Evolutionary conservation across 2,797 vertebrate species (phyloP).

Genomic region (Coregonus sp.): DNA sequence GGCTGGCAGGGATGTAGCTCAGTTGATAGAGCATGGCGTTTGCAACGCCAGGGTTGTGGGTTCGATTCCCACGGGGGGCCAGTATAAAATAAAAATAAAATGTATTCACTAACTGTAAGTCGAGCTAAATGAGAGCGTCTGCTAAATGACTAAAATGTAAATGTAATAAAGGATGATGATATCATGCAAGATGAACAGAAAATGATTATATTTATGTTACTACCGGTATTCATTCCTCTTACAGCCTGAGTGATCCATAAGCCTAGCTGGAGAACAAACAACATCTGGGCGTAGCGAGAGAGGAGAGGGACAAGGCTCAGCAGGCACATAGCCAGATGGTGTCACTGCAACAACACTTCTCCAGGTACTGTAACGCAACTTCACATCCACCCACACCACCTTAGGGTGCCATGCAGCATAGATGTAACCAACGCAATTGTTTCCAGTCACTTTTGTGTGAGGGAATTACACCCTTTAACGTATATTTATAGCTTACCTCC

Average conservation of each 20-base stretch:
- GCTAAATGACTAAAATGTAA: no score
- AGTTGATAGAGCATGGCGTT: no score
- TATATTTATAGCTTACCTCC: neutral
- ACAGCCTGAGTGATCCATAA: constrained; percentile 53
- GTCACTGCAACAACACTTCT: constrained; percentile 73
- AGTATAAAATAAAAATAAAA: no score
- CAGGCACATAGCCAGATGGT: constrained; percentile 66
- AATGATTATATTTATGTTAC: neutral
- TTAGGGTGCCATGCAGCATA: no score
- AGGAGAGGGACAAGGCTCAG: constrained; percentile 45
- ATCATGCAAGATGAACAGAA: neutral
- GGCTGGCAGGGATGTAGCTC: no score
- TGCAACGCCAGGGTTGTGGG: no score
- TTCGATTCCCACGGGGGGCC: no score
- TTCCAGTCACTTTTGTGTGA: no score
- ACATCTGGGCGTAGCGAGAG: constrained; percentile 51
- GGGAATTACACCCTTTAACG: no score
- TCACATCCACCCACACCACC: neutral
- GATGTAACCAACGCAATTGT: no score
- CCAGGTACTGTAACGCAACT: constrained; percentile 56
- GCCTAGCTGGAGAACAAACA: constrained; percentile 56
- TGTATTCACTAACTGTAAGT: no score
- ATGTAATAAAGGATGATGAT: neutral
- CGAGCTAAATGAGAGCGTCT: no score
- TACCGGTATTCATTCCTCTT: neutral